Percentiles rank a stretch among this genome's conserved stretches.
Conservation (phyloP, 2,797 vertebrate genomes). For the Chlorospingus flavigularis region DNA sequence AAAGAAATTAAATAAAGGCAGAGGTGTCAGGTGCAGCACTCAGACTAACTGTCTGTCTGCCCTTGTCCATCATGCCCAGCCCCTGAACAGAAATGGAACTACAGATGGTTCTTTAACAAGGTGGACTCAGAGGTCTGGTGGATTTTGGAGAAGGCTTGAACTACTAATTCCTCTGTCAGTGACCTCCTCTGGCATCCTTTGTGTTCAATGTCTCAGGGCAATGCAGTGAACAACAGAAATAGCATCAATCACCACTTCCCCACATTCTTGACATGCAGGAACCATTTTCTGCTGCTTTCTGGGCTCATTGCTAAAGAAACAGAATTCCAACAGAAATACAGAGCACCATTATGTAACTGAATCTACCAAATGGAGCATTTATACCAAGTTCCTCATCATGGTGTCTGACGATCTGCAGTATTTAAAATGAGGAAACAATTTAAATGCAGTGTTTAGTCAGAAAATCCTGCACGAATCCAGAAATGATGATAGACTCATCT, state of each 20-base stretch:
- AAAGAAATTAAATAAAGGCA: background rate
- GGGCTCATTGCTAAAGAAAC: background rate
- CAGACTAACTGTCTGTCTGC: background rate
- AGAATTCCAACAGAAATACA: background rate
- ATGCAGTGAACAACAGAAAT: background rate
- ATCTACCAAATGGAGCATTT: background rate
- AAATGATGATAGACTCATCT: background rate
- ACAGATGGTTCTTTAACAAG: background rate
- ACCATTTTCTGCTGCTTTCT: background rate
- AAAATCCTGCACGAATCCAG: background rate
- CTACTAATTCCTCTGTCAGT: background rate
- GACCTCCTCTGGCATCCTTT: background rate
- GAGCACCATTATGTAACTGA: background rate
- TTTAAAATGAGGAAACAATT: slow-evolving; percentile 36
- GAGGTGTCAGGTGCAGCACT: background rate
- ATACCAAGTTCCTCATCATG: background rate
- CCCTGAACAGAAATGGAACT: background rate
- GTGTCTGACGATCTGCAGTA: slow-evolving; percentile 37
- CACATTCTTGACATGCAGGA: background rate
- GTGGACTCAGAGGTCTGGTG: background rate
- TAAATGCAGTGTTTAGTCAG: slow-evolving; percentile 12
- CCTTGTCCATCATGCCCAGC: background rate
- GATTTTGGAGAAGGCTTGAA: background rate
- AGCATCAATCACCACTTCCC: background rate
- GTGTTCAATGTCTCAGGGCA: background rate